These are phyloP conservation scores for Notothenia coriiceps DNA, from an alignment of 2,113 vertebrate species.

Conservation along the genomic window DNA sequence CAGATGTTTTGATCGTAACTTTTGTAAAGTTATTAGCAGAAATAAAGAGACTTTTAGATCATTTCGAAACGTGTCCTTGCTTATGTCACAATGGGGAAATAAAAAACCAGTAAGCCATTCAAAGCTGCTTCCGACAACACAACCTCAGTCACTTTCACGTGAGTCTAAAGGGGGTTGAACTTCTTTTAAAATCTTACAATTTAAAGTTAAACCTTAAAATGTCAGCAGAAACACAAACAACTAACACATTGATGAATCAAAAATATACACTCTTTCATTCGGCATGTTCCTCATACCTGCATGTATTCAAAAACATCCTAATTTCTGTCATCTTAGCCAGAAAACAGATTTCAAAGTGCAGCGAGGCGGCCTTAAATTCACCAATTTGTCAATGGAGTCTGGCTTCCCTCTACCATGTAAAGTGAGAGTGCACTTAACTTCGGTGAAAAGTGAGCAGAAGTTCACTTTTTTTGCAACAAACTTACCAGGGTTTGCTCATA, in stretches of 20 bases:
- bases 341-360: not conserved
- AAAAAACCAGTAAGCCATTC: no score
- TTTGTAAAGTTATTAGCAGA: no score
- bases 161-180: constrained; percentile 9
- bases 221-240: not conserved
- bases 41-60: not conserved
- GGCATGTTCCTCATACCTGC: not conserved
- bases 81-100: not conserved
- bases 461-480: constrained; percentile 54
- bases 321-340: constrained; percentile 3
- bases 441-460: constrained; percentile 36
- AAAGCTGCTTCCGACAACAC: not conserved
- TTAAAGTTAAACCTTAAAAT: rapidly evolving
- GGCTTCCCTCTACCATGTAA: not conserved
- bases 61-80: not conserved
- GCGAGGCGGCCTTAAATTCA: not conserved
- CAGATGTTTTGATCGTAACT: constrained; percentile 44
- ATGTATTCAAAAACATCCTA: rapidly evolving
- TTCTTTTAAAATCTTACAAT: not conserved
- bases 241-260: not conserved
- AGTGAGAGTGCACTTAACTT: not conserved
- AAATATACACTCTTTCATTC: not conserved
- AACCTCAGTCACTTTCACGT: constrained; percentile 7
- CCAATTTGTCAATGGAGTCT: not conserved
- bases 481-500: constrained; percentile 97